A percentile compares a stretch with the other conserved stretches of the same genome.
Evolutionary conservation across 2,113 vertebrate genomes (phyloP).

Genomic region (Passerina amoena): DNA sequence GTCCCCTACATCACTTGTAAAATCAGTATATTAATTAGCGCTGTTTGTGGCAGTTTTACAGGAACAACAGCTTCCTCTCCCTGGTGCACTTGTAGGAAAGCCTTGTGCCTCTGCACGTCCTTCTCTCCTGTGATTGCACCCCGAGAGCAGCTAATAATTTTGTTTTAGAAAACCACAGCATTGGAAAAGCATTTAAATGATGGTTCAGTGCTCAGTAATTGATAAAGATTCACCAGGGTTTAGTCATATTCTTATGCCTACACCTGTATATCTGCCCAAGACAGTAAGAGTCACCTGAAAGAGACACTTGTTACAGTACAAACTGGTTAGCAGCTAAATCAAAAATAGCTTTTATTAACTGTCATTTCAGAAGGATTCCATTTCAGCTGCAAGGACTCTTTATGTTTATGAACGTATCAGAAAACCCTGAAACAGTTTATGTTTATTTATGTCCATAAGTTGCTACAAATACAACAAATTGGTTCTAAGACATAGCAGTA

Average conservation of each 20-base stretch:
- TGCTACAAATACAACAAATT: neutral
- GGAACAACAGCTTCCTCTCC: neutral
- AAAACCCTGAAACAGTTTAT: constrained; percentile 20
- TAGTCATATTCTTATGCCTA: neutral
- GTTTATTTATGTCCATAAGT: constrained; percentile 29
- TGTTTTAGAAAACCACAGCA: neutral
- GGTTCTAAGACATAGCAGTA: neutral
- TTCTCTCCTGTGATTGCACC: neutral
- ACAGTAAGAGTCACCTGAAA: neutral
- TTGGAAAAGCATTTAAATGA: neutral
- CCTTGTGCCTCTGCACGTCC: neutral
- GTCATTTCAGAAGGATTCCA: constrained; percentile 20
- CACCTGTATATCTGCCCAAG: neutral
- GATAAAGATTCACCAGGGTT: neutral
- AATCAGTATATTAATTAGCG: neutral
- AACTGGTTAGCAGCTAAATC: neutral
- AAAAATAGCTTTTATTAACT: constrained; percentile 31
- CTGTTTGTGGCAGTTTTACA: constrained; percentile 28
- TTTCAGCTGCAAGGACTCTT: constrained; percentile 35
- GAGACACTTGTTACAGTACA: neutral
- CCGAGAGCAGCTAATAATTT: neutral
- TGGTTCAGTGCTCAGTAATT: neutral
- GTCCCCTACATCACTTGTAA: neutral
- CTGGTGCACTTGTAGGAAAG: neutral
- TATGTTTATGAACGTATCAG: neutral